Evolutionary conservation across 2,113 vertebrate genomes (phyloP).

Genomic region (Brevimyrus niger): DNA sequence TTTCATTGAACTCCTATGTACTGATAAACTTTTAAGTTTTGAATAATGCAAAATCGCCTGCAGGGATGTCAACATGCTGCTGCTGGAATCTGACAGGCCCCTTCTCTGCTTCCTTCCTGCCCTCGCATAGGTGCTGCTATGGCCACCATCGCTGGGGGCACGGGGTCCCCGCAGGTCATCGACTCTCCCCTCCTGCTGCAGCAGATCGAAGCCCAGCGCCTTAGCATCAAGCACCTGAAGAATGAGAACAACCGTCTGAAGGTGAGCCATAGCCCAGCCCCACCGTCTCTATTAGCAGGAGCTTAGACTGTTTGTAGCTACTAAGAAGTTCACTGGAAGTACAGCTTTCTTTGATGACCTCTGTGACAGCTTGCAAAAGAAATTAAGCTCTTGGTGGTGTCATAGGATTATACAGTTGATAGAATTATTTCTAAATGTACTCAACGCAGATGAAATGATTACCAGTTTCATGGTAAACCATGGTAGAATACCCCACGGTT

Average conservation of each 20-base stretch:
- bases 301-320: neutral
- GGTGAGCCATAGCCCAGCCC: slow-evolving; percentile 46
- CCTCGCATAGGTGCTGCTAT: neutral
- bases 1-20: neutral
- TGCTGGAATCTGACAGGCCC: neutral
- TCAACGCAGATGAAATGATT: neutral
- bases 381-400: neutral
- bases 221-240: slow-evolving; percentile 78
- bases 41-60: neutral
- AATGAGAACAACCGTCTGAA: slow-evolving; percentile 80
- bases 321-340: neutral
- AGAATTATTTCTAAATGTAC: neutral
- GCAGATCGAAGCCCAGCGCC: slow-evolving; percentile 77
- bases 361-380: neutral
- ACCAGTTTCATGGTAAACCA: neutral
- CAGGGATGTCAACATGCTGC: neutral
- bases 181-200: slow-evolving; percentile 83
- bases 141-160: slow-evolving; percentile 24
- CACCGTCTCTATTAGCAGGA: neutral
- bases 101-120: neutral
- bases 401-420: neutral
- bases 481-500: neutral
- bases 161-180: slow-evolving; percentile 68
- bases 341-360: neutral
- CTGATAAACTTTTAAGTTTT: neutral